A percentile compares a stretch with the other conserved stretches of the same genome.
Conservation (phyloP, 2,113 vertebrate species). For the Stomatorhinus ivindoensis region DNA sequence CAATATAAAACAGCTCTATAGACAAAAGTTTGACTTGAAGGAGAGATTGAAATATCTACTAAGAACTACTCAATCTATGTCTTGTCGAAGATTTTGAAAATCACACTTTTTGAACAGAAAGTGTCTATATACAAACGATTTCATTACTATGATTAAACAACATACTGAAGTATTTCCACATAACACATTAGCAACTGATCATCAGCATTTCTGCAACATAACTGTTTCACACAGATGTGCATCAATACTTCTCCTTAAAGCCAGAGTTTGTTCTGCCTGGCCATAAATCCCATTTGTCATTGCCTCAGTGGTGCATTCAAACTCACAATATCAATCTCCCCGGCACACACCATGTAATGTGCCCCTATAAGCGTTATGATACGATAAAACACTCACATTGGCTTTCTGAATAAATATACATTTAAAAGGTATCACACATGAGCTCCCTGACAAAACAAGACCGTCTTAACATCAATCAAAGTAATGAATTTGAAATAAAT, state of each 20-base stretch:
- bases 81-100: not conserved
- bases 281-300: not conserved
- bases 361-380: slow-evolving; percentile 56
- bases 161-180: not conserved
- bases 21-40: not conserved
- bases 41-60: not conserved
- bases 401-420: slow-evolving; percentile 78
- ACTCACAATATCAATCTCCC: slow-evolving; percentile 99
- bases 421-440: slow-evolving; percentile 78
- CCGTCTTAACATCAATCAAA: slow-evolving; percentile 80
- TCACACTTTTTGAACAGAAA: not conserved
- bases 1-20: not conserved
- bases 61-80: not conserved
- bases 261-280: not conserved
- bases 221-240: not conserved
- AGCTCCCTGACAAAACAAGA: slow-evolving; percentile 77
- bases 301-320: slow-evolving; percentile 60
- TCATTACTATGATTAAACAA: not conserved
- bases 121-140: not conserved
- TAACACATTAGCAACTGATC: not conserved
- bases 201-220: not conserved
- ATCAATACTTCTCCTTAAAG: not conserved
- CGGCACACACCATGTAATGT: slow-evolving; percentile 76
- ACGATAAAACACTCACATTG: slow-evolving; percentile 53
- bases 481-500: slow-evolving; percentile 1